A percentile compares a stretch with the other conserved stretches of the same genome.
phyloP scores from a whole-genome alignment of 1,140 invertebrate species.

The Ctenoplectra terminalis region DNA sequence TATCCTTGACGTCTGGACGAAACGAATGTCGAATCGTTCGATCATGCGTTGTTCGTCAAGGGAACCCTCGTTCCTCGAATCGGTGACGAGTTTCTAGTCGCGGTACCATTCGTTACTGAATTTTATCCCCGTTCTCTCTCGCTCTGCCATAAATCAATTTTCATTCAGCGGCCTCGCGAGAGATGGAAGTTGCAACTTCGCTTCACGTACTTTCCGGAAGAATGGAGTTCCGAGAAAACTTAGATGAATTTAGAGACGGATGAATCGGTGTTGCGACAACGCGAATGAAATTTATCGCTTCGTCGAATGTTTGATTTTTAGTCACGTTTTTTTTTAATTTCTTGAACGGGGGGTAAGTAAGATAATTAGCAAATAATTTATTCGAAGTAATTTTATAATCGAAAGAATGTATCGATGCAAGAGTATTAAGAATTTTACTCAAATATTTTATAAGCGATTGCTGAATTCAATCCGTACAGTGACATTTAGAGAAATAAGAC shows the following conservation, averaged over 20 bases:
- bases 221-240: background rate
- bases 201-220: background rate
- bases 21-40: constrained; percentile 1
- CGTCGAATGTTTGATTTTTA: background rate
- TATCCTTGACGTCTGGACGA: constrained; percentile 60
- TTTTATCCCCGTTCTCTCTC: background rate
- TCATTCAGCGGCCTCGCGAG: background rate
- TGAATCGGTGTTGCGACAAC: background rate
- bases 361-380: no score
- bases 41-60: background rate
- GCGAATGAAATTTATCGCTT: background rate
- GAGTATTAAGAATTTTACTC: no score
- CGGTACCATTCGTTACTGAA: background rate
- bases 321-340: background rate
- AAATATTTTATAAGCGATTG: background rate
- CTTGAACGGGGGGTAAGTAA: background rate
- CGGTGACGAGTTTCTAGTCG: background rate
- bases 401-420: no score
- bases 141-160: background rate
- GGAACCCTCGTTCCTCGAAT: background rate
- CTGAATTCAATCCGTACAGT: background rate
- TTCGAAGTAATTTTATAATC: no score
- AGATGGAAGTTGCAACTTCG: background rate
- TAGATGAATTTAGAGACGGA: background rate
- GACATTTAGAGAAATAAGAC: background rate